Base-by-base conservation (phyloP, 2,888 invertebrate species). In the Pyrocoelia pectoralis region DNA sequence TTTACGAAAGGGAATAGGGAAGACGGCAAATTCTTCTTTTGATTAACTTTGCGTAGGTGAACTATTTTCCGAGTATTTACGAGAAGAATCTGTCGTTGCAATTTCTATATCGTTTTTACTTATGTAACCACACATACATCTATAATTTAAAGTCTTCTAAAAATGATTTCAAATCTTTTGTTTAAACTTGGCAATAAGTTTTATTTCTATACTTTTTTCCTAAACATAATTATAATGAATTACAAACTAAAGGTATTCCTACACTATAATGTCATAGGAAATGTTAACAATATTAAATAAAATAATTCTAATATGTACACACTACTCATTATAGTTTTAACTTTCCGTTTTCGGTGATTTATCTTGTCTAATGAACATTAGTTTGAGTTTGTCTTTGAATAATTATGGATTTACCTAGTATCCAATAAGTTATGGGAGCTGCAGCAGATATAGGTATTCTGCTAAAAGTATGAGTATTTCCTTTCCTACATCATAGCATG, bases 231-330 rank as follows among this genome's bases (percentile, higher is more conserved):
- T 51, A 43, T 41, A 58, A 50, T 58, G 50, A 29, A 19, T 54
- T 41, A 58, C 18, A 15, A 55, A 43, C 58, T 63, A 63, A 41
- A 63, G 58, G 58, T 54, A 57, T 58, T 53, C 55, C 41, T 53
- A 41, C 58, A 54, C 50, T 46, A 46, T 46, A 17, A 54, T 58
- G 29, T 54, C 38, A 55, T 58, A 63, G 63, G 58, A 63, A 63
- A 38, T 63, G 53, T 48, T 33, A 57, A 51, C 48, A 46, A 43
- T 58, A 66, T 68, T 70, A 70, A 68, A 69, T 68, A 71, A 69
- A 61, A 62, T 71, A 71, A 68, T 63, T 67, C 73, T 73, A 73
- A 65, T 73, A 73, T 73, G 70, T 73, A 73, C 73, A 73, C 69
- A 60, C 60, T 61, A 66, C 60, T 24, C 6, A 3, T 24, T 24